Base-by-base conservation (phyloP, 2,797 vertebrate genomes). In the Coranthus polyacanthus region DNA sequence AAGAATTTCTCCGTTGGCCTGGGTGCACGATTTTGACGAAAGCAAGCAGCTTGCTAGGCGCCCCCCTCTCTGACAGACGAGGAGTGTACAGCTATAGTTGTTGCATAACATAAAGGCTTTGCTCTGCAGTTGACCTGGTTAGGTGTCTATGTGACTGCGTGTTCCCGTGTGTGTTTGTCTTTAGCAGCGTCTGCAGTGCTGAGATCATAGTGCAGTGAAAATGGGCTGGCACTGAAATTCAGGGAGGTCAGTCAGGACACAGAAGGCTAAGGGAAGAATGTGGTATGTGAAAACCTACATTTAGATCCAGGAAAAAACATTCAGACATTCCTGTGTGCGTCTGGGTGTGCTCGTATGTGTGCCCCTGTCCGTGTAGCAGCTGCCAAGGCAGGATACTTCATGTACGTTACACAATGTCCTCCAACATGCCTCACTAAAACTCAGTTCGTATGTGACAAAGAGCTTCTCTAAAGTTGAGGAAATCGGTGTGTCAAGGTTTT, bases 221-320 rank as follows among this genome's bases (percentile, higher is more conserved):
- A 42, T 9, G 45, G 46, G 22, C 54, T 22, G 9, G 50, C 46
- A 18, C 32, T 77, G 52, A 57, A 37, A 72, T 77, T 81, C 41
- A 32, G 29, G 37, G 70, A 81, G 78, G 84, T 86, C 78, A 83
- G 6, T 54, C 36, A 53, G 80, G 79, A 73, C 79, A 72, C 49
- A 57, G 43, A 68, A 69, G 71, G 52, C 46, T 59, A 38, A 43
- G 38, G 20, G 32, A 83, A 87, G 73, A 88, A 78, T 88, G 85
- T 75, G 78, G 85, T 71, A 60, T 82, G 66, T 78, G 52, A 76
- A 86, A 91, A 81, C 52, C 69, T 69, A 70, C 66, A 76, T 88
- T 91, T 89, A 80, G 79, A 85, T 79, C 71, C 73, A 78, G 81
- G 78, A 84, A 83, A 87, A 78, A 84, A 79, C 73, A 81, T 81